Percentiles rank a stretch among this genome's conserved stretches.
phyloP scores from a whole-genome alignment of 2,797 vertebrate genomes.

The Schizopygopsis pylzovi region DNA sequence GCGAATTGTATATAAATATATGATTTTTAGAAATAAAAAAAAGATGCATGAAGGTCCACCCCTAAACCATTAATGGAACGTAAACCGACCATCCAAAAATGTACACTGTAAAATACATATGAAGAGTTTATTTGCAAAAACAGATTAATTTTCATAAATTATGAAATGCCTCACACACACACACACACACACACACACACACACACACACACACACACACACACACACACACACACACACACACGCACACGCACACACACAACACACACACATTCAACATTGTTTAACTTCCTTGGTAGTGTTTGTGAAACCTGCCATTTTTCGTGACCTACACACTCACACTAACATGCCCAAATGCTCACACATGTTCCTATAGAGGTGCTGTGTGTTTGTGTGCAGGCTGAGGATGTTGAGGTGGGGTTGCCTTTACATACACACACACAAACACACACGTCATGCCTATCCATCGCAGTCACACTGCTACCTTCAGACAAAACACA shows the following conservation, averaged over 20 bases:
- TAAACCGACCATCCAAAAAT: no score
- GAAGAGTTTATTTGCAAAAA: no score
- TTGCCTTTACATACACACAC: neutral
- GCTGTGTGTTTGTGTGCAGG: neutral
- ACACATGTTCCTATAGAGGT: neutral
- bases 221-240: no score
- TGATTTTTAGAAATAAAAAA: neutral
- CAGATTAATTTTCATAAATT: no score
- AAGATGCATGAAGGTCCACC: neutral
- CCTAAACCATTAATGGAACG: neutral
- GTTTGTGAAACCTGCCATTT: neutral
- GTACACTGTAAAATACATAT: no score
- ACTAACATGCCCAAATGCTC: neutral
- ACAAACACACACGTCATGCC: neutral
- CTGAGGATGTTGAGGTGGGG: slow-evolving; percentile 9
- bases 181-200: no score
- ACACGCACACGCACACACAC: no score
- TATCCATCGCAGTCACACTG: slow-evolving; percentile 57
- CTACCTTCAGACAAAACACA: slow-evolving; percentile 70
- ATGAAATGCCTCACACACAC: no score
- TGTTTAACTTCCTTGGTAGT: neutral
- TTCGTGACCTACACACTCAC: neutral
- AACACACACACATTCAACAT: neutral
- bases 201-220: no score
- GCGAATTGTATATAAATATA: neutral